Conservation (phyloP, 1,140 invertebrate genomes). For the Drosophila asahinai region DNA sequence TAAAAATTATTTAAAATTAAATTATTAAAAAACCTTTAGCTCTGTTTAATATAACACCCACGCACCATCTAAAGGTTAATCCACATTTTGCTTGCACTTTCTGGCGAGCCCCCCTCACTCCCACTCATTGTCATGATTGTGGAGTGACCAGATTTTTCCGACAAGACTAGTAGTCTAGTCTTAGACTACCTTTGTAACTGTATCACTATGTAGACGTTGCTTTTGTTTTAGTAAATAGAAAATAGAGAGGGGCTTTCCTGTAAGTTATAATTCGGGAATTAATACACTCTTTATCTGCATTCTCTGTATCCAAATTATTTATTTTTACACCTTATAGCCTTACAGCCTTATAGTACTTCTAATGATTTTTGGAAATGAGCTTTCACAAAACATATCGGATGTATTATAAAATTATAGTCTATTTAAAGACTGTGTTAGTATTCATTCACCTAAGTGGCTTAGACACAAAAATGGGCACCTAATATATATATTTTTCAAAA, state of each 20-base stretch:
- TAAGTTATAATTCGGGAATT: not conserved
- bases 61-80: too few species aligned
- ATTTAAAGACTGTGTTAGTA: constrained; percentile 17
- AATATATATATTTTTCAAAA: not conserved
- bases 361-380: constrained; percentile 6
- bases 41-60: too few species aligned
- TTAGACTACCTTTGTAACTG: too few species aligned
- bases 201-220: not conserved
- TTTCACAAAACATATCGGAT: constrained; percentile 17
- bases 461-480: not conserved
- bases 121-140: too few species aligned
- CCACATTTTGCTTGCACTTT: too few species aligned
- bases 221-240: constrained; percentile 39
- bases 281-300: not conserved
- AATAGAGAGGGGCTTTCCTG: not conserved
- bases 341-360: not conserved
- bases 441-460: not conserved
- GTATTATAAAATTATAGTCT: constrained; percentile 1
- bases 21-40: too few species aligned
- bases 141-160: too few species aligned
- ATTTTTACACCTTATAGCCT: not conserved
- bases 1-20: too few species aligned
- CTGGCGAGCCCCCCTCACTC: too few species aligned
- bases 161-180: too few species aligned
- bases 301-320: not conserved